Evolutionary conservation across 2,888 invertebrate species (phyloP), one percentile per base, ranked within the genome.

Genomic region (Cosmia trapezina): DNA sequence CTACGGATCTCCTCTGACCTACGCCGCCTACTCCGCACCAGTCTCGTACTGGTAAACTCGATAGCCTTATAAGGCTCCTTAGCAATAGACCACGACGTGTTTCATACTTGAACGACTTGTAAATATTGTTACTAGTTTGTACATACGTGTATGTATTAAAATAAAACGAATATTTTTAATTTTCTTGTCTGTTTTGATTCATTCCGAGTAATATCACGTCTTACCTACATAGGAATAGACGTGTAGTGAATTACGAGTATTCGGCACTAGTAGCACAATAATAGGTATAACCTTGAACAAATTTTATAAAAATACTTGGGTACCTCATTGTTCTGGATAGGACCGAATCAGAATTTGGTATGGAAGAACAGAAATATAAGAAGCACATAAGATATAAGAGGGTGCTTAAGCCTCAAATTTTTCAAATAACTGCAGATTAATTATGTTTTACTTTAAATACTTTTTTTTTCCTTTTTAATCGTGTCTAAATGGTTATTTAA

Each of bases 1-100:
- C 79, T 87, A 87, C 70, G 75, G 85, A 49, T 87, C 90, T 67
- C 91, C 90, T 45, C 74, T 89, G 68, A 83, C 90, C 65, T 92
- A 91, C 83, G 87, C 93, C 67, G 93, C 95, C 85, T 90, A 93
- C 83, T 91, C 92, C 78, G 94, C 95, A 84, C 91, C 95, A 28
- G 89, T 93, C 79, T 93, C 94, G 57, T 91, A 92, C 89, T 94
- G 93, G 93, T 94, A 92, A 91, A 86, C 65, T 71, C 67, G 71
- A 87, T 67, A 83, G 71, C 82, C 83, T 80, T 82, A 59, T 66
- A 53, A 70, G 83, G 77, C 82, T 74, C 53, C 68, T 71, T 83
- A 86, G 85, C 83, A 74, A 78, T 87, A 88, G 71, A 89, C 88
- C 89, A 86, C 87, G 86, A 91, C 84, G 91, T 92, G 91, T 89